phyloP scores from a whole-genome alignment of 1,140 invertebrate species.

The Cephus cinctus region DNA sequence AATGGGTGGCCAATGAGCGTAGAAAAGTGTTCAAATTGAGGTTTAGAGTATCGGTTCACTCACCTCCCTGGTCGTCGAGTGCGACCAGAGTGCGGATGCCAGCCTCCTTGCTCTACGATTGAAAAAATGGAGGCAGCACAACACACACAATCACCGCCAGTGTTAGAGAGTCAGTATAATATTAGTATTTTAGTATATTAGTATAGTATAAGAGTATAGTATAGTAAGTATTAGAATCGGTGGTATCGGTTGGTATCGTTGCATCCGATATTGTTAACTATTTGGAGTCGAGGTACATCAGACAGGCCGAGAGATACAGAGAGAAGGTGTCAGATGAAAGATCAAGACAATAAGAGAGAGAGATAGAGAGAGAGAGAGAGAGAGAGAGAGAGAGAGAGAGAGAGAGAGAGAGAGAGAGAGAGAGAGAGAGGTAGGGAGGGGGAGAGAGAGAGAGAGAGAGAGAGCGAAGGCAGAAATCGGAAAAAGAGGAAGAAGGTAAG shows the following conservation, averaged over 20 bases:
- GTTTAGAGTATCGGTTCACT: constrained; percentile 60
- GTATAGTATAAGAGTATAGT: too few relatives aligned
- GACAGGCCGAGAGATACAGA: too few relatives aligned
- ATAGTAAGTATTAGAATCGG: constrained; percentile 32
- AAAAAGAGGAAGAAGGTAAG: too few relatives aligned
- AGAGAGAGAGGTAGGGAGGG: too few relatives aligned
- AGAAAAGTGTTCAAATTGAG: not conserved
- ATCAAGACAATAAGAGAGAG: too few relatives aligned
- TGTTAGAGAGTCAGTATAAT: constrained; percentile 49
- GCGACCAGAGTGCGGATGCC: constrained; percentile 98
- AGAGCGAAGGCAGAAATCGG: too few relatives aligned
- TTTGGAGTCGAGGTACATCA: not conserved
- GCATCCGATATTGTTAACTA: not conserved
- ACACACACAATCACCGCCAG: constrained; percentile 60
- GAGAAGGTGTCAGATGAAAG: too few relatives aligned
- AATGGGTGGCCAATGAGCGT: not conserved
- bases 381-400: too few relatives aligned
- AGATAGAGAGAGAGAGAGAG: too few relatives aligned
- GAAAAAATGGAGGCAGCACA: constrained; percentile 72
- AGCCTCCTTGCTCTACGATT: constrained; percentile 97
- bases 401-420: too few relatives aligned
- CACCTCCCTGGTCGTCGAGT: constrained; percentile 99
- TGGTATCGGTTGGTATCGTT: constrained; percentile 7
- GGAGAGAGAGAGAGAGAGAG: too few relatives aligned
- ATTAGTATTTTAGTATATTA: constrained; percentile 35